Percentiles rank a stretch among this genome's conserved stretches.
phyloP scores from a whole-genome alignment of 2,113 vertebrate species.

The Echinops telfairi region DNA sequence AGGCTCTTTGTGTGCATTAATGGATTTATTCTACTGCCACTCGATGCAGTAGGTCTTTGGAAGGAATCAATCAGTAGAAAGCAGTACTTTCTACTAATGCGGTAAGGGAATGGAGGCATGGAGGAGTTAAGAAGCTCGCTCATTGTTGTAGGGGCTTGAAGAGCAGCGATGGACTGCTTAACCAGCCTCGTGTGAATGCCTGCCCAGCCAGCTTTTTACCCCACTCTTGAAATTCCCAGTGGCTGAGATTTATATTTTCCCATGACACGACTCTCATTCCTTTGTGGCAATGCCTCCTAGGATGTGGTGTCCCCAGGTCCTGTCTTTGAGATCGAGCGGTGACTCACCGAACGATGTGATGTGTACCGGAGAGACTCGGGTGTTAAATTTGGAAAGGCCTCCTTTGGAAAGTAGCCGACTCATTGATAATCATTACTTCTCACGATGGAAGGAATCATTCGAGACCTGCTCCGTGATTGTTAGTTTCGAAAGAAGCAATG shows the following conservation, averaged over 20 bases:
- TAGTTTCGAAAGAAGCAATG: not conserved
- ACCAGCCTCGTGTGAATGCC: not conserved
- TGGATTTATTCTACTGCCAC: not conserved
- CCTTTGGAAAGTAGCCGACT: not conserved
- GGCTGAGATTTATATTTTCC: not conserved
- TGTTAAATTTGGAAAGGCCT: not conserved
- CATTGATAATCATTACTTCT: not conserved
- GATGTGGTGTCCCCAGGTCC: not conserved
- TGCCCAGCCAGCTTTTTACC: not conserved
- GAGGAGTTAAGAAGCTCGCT: not conserved
- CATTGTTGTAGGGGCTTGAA: rapidly evolving
- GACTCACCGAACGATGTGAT: rapidly evolving
- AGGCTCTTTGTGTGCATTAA: not conserved
- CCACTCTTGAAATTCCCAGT: rapidly evolving
- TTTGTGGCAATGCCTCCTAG: no score
- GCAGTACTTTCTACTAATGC: rapidly evolving
- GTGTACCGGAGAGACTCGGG: rapidly evolving
- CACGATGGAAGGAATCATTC: not conserved
- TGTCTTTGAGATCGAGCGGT: not conserved
- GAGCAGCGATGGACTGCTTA: not conserved
- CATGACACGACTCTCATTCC: not conserved
- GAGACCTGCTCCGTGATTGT: not conserved
- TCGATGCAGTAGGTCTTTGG: no score
- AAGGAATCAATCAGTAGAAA: no score
- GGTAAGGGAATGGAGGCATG: not conserved